Conservation (phyloP, 2,113 vertebrate species). For the Brachyhypopomus gauderio region DNA sequence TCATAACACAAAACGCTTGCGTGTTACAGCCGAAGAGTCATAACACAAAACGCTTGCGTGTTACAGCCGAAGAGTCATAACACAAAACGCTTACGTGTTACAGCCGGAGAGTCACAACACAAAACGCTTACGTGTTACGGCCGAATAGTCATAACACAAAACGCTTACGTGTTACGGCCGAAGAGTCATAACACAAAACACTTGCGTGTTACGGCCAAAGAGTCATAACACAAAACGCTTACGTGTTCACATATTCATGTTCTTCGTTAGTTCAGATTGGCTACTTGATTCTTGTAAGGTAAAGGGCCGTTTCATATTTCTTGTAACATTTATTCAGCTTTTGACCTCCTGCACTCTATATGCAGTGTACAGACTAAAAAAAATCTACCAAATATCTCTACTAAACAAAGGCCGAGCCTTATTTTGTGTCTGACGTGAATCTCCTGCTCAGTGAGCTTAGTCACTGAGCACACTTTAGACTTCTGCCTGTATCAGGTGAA, state of each 20-base stretch:
- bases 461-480: constrained; percentile 1
- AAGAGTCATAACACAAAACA: too few relatives aligned
- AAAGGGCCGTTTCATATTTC: constrained; percentile 14
- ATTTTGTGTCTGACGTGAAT: background rate
- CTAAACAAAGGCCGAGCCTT: background rate
- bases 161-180: too few relatives aligned
- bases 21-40: too few relatives aligned
- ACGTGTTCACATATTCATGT: background rate
- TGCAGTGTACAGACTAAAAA: background rate
- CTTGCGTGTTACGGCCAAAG: too few relatives aligned
- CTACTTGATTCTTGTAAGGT: constrained; percentile 41
- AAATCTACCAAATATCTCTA: background rate
- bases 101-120: too few relatives aligned
- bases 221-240: too few relatives aligned
- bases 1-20: too few relatives aligned
- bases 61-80: too few relatives aligned
- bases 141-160: too few relatives aligned
- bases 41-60: too few relatives aligned
- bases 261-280: constrained; percentile 28
- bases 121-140: too few relatives aligned
- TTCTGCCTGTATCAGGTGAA: background rate
- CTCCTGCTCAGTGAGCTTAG: background rate
- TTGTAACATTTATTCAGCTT: constrained; percentile 17
- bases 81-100: too few relatives aligned
- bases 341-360: background rate